Conservation (phyloP, 2,888 invertebrate species). For the Oligia fasciuncula region DNA sequence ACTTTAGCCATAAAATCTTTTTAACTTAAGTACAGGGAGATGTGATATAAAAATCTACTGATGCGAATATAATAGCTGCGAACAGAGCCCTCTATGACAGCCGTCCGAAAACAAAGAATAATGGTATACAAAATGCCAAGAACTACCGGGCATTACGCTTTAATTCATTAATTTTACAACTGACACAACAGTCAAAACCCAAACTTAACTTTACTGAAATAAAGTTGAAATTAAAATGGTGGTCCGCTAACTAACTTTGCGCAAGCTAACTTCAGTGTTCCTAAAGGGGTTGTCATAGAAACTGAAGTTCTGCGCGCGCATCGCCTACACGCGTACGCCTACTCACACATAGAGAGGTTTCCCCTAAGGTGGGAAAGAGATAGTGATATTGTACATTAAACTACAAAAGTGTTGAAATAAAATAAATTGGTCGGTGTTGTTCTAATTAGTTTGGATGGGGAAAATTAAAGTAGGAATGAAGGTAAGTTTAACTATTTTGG, state of each 20-base stretch:
- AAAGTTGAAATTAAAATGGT: conserved; percentile 51
- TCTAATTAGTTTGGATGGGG: conserved; percentile 52
- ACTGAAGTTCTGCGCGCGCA: conserved; percentile 89
- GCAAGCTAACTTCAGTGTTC: conserved; percentile 85
- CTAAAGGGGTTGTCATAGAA: conserved; percentile 90
- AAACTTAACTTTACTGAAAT: conserved; percentile 48
- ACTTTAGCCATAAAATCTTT: conserved; percentile 9
- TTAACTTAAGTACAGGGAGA: background rate
- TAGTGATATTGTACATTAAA: conserved; percentile 74
- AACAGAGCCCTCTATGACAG: conserved; percentile 73
- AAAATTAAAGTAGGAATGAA: conserved; percentile 28
- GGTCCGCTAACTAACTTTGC: conserved; percentile 72
- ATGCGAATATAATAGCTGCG: conserved; percentile 6
- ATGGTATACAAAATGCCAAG: conserved; percentile 83
- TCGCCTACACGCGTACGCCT: conserved; percentile 74
- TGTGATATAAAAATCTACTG: background rate
- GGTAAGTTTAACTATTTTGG: background rate
- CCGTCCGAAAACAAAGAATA: conserved; percentile 81
- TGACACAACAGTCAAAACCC: conserved; percentile 49
- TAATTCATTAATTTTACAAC: conserved; percentile 89
- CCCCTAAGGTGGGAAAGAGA: conserved; percentile 80
- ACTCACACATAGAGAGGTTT: conserved; percentile 73
- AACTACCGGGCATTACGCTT: conserved; percentile 86
- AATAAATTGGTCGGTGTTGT: conserved; percentile 45
- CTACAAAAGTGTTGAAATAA: conserved; percentile 63